Evolutionary conservation across 1,140 invertebrate species (phyloP).

Genomic region (Drosophila virilis): DNA sequence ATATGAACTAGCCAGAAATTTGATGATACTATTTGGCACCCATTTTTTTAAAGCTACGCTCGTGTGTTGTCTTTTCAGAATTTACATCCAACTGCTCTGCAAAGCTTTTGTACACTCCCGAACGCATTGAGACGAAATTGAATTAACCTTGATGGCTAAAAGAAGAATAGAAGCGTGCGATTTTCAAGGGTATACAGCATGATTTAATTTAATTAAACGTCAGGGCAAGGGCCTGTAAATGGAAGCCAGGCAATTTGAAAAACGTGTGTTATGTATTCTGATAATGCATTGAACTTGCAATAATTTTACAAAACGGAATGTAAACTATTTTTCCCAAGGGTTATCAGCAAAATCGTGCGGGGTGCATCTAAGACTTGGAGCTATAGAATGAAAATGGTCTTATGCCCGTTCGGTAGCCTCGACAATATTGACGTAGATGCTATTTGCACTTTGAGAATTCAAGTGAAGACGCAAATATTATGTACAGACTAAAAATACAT

Average conservation of each 20-base stretch:
- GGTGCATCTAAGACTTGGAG: background rate
- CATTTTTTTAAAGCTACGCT: no score
- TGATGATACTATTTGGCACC: no score
- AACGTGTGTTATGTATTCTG: constrained; percentile 50
- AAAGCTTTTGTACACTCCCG: background rate
- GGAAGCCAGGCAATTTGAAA: background rate
- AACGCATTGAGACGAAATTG: constrained; percentile 16
- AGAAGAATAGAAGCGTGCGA: constrained; percentile 45
- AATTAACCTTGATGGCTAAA: constrained; percentile 64
- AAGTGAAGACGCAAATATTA: constrained; percentile 41
- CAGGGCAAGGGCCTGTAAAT: constrained; percentile 33
- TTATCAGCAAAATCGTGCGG: constrained; percentile 39
- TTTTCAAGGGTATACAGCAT: constrained; percentile 10
- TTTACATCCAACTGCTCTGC: background rate
- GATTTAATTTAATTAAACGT: constrained; percentile 21
- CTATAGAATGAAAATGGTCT: constrained; percentile 4
- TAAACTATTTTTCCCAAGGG: constrained; percentile 9
- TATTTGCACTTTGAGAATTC: constrained; percentile 21
- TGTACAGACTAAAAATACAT: constrained; percentile 52
- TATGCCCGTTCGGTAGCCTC: constrained; percentile 24
- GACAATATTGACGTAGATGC: constrained; percentile 49
- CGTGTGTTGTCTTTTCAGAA: background rate
- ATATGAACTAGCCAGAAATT: no score
- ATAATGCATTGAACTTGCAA: constrained; percentile 54
- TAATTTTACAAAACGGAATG: constrained; percentile 7